Base-by-base conservation (phyloP, 2,888 invertebrate genomes). In the Drosophila infuscata region DNA sequence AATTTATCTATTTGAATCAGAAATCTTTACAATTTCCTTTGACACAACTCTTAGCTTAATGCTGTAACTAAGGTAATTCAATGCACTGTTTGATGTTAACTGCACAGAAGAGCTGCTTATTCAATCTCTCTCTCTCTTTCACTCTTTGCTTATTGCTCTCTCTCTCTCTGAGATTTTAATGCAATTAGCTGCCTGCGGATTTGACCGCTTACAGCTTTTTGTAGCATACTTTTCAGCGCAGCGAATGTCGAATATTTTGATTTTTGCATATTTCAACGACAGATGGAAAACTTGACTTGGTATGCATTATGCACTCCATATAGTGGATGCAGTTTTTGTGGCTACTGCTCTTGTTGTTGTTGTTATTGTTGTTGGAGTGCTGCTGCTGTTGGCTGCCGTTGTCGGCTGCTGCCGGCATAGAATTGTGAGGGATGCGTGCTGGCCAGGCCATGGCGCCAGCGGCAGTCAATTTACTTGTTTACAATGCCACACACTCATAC, bases 391-490 rank as follows among this genome's bases (percentile, higher is more conserved):
- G 51, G 64, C 54, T 61, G 33, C 12, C 46, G 61, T 12, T 71
- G 70, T 46, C 7, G 20, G 3, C 46, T 15, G 4, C 46, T 46
- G 25, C 25, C 51, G 74, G 56, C 62, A 61, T 71, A 73, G 71
- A 78, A 80, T 66, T 72, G 57, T 60, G 57, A 52, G 67, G 69
- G 70, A 75, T 80, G 72, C 68, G 66, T 70, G 59, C 61, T 76
- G 59, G 63, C 49, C 69, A 49, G 41, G 75, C 73, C 53, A 53
- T 65, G 60, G 58, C 32, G 78, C 86, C 82, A 70, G 49, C 58
- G 87, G 84, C 89, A 82, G 81, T 89, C 89, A 87, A 87, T 89
- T 87, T 89, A 79, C 81, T 81, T 87, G 87, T 87, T 87, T 87
- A 82, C 79, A 76, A 70, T 76, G 61, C 62, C 54, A 58, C 64